Conservation (phyloP, 1,140 invertebrate genomes). For the Trichomalopsis sarcophagae region DNA sequence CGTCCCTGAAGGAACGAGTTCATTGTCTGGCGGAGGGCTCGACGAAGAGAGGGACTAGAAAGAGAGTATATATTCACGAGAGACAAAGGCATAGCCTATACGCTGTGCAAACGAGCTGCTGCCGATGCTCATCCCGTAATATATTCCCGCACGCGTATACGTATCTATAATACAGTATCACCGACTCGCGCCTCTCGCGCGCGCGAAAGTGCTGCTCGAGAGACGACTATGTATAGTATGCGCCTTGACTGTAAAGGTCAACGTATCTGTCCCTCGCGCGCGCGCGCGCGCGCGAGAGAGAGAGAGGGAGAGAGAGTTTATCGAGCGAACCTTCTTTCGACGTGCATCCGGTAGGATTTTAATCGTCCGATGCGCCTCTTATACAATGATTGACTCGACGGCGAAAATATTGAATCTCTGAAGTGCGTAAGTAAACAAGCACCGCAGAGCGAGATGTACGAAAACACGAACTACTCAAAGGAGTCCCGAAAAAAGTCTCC, state of each 20-base stretch:
- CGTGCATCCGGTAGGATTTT: background rate
- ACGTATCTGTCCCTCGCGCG: background rate
- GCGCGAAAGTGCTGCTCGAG: background rate
- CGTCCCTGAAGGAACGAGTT: conserved; percentile 64
- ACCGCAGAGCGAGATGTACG: background rate
- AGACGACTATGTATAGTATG: background rate
- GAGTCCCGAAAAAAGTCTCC: background rate
- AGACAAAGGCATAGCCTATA: conserved; percentile 58
- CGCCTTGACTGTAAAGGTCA: background rate
- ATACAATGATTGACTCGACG: background rate
- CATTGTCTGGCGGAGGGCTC: conserved; percentile 62
- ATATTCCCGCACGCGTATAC: background rate
- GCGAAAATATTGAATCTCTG: background rate
- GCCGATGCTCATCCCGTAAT: background rate
- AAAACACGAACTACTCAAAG: background rate
- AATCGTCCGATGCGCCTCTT: background rate
- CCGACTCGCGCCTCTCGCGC: background rate
- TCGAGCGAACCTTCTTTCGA: conserved; percentile 1
- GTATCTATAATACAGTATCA: background rate
- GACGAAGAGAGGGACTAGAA: conserved; percentile 20
- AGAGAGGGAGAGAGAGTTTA: too few relatives aligned
- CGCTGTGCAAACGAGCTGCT: background rate
- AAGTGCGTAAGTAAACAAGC: too few relatives aligned
- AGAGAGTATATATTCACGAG: background rate
- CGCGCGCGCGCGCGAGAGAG: too few relatives aligned